These are phyloP conservation scores for Epinephelus moara DNA, from an alignment of 2,113 vertebrate genomes.

Conservation along the genomic window DNA sequence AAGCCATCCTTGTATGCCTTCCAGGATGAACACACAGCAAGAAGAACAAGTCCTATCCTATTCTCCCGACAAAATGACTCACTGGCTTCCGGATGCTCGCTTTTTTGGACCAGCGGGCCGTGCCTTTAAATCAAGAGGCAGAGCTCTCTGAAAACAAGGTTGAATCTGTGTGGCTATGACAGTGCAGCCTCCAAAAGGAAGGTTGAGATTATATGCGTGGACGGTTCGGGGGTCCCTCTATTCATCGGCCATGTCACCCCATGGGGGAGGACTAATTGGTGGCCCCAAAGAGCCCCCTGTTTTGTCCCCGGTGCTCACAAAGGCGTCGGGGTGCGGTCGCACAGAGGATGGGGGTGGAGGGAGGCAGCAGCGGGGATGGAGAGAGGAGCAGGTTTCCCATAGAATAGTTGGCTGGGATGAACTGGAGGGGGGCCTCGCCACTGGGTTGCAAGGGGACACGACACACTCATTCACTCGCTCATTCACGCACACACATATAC, in stretches of 20 bases:
- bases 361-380: slow-evolving; percentile 25
- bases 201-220: slow-evolving; percentile 80
- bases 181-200: slow-evolving; percentile 60
- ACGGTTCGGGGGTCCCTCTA: slow-evolving; percentile 80
- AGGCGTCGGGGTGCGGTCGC: slow-evolving; percentile 73
- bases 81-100: slow-evolving; percentile 71
- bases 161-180: slow-evolving; percentile 76
- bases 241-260: slow-evolving; percentile 83
- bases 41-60: slow-evolving; percentile 66
- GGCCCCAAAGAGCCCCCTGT: slow-evolving; percentile 80
- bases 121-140: slow-evolving; percentile 72
- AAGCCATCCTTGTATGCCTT: slow-evolving; percentile 50
- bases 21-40: slow-evolving; percentile 49
- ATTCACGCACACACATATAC: slow-evolving; percentile 47
- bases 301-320: slow-evolving; percentile 81
- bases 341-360: slow-evolving; percentile 60
- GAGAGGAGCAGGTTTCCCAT: slow-evolving; percentile 80
- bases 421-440: slow-evolving; percentile 62
- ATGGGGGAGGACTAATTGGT: slow-evolving; percentile 88
- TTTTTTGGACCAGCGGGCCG: slow-evolving; percentile 62
- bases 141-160: slow-evolving; percentile 70
- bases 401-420: slow-evolving; percentile 80
- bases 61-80: slow-evolving; percentile 73
- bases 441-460: slow-evolving; percentile 65
- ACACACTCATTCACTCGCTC: slow-evolving; percentile 65